Conservation (phyloP, 2,888 invertebrate species). For the Osmoderma eremita region DNA sequence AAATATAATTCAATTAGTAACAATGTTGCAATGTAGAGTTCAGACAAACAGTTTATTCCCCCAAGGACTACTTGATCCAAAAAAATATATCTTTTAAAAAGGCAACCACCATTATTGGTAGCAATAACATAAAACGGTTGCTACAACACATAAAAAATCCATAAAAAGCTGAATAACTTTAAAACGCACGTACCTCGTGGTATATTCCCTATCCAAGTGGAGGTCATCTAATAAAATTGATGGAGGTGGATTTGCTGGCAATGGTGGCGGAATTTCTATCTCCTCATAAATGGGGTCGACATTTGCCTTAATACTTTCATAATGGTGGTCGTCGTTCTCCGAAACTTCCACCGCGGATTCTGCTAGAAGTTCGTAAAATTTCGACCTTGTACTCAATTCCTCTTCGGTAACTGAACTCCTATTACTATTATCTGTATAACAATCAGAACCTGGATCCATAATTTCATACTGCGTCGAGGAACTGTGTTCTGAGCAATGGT, state of each 20-base stretch:
- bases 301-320: slow-evolving; percentile 75
- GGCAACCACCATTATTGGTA: neutral
- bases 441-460: slow-evolving; percentile 79
- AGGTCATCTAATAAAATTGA: slow-evolving; percentile 70
- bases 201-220: slow-evolving; percentile 77
- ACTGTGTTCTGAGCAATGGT: slow-evolving; percentile 65
- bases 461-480: slow-evolving; percentile 78
- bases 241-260: slow-evolving; percentile 83
- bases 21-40: no score
- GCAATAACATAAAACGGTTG: neutral
- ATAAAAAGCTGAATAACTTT: neutral
- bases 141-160: no score
- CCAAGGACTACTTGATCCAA: no score
- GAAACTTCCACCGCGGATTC: slow-evolving; percentile 77
- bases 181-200: slow-evolving; percentile 64
- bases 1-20: no score
- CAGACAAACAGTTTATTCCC: no score
- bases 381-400: slow-evolving; percentile 72
- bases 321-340: slow-evolving; percentile 74
- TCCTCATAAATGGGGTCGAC: slow-evolving; percentile 83
- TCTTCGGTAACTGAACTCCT: slow-evolving; percentile 68
- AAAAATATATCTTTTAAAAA: no score
- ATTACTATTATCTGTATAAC: slow-evolving; percentile 72
- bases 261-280: slow-evolving; percentile 81
- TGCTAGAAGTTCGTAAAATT: slow-evolving; percentile 79